Percentiles rank a stretch among this genome's conserved stretches.
Conservation (phyloP, 1,140 invertebrate genomes). For the Pseudomyrmex pallidus region DNA sequence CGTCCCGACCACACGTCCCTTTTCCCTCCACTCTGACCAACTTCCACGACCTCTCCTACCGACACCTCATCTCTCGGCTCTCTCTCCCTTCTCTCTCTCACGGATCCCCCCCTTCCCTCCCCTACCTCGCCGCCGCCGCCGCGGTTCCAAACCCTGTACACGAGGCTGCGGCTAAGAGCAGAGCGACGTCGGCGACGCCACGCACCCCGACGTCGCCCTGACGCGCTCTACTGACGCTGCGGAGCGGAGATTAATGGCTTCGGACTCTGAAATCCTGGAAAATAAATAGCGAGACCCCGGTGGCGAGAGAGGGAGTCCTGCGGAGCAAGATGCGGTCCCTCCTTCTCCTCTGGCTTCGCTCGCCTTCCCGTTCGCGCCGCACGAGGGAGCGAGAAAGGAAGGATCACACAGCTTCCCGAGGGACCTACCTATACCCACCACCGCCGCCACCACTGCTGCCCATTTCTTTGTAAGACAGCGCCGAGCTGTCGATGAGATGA, state of each 20-base stretch:
- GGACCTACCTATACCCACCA: constrained; percentile 67
- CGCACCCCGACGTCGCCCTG: constrained; percentile 83
- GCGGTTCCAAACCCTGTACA: constrained; percentile 65
- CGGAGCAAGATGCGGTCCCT: constrained; percentile 70
- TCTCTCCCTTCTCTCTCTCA: constrained; percentile 39
- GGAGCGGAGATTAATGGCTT: constrained; percentile 84
- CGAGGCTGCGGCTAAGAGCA: constrained; percentile 77
- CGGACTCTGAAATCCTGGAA: constrained; percentile 85
- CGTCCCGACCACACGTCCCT: constrained; percentile 52
- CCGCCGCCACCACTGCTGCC: constrained; percentile 58
- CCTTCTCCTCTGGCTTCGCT: constrained; percentile 43
- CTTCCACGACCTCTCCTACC: constrained; percentile 53
- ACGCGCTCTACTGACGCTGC: constrained; percentile 83
- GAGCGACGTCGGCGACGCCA: constrained; percentile 79
- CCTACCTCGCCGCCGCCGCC: constrained; percentile 15
- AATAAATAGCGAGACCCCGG: constrained; percentile 83
- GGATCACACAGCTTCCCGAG: constrained; percentile 65
- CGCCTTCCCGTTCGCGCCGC: constrained; percentile 27
- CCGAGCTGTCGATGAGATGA: constrained; percentile 68
- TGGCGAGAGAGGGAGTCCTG: constrained; percentile 78
- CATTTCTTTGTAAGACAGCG: constrained; percentile 67
- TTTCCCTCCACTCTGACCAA: constrained; percentile 59
- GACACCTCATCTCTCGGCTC: constrained; percentile 60
- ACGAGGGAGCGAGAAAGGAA: constrained; percentile 55
- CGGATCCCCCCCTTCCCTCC: constrained; percentile 37